Conservation (phyloP, 2,888 invertebrate species). For the Clistopyga incitator region DNA sequence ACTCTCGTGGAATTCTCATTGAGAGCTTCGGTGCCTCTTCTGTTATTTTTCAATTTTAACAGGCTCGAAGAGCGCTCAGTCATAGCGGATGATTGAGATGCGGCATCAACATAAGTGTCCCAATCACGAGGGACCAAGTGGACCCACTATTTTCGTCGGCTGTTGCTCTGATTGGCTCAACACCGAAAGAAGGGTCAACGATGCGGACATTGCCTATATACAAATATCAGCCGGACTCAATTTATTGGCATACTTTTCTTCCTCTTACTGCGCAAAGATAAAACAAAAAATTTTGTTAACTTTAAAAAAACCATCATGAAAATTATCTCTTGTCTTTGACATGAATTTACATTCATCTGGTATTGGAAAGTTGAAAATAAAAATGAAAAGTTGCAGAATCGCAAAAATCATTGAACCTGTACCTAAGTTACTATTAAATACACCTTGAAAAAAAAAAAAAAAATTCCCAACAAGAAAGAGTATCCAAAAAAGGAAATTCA, state of each 20-base stretch:
- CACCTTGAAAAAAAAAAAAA: too few species aligned
- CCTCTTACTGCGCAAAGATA: neutral
- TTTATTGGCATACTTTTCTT: neutral
- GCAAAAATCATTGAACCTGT: too few species aligned
- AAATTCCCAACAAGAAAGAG: too few species aligned
- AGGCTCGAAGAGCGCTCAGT: slow-evolving; percentile 47
- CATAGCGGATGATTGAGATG: slow-evolving; percentile 59
- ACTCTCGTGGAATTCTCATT: slow-evolving; percentile 3
- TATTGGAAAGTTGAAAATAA: too few species aligned
- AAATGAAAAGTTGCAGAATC: too few species aligned
- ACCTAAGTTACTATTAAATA: too few species aligned
- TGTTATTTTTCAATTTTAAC: slow-evolving; percentile 45
- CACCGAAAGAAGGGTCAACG: slow-evolving; percentile 6
- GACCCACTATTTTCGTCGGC: slow-evolving; percentile 5
- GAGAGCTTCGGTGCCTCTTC: slow-evolving; percentile 4
- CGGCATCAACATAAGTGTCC: slow-evolving; percentile 20
- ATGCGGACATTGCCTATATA: neutral
- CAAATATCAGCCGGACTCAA: neutral
- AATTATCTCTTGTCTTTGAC: too few species aligned
- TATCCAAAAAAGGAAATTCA: neutral
- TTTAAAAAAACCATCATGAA: too few species aligned
- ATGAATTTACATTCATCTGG: too few species aligned
- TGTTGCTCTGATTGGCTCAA: neutral
- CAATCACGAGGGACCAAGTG: slow-evolving; percentile 30
- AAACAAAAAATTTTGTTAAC: too few species aligned